Conservation (phyloP, 2,113 vertebrate genomes). For the Callaeas wilsoni region DNA sequence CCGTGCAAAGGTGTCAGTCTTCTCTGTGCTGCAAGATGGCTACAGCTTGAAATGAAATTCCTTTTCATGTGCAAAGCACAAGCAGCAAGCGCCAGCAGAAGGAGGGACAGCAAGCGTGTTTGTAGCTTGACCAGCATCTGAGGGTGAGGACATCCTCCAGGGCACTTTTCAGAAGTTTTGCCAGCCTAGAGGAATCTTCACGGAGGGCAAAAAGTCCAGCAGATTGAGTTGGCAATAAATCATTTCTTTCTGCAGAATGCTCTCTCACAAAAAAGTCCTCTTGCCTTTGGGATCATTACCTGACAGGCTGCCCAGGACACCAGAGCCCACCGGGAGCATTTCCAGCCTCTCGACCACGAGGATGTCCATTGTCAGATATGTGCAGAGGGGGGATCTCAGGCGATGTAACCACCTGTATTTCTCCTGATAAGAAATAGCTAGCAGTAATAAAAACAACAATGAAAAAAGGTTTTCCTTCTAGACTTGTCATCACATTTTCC, state of each 20-base stretch:
- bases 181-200: not conserved
- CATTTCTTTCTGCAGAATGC: not conserved
- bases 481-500: not conserved
- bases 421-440: not conserved
- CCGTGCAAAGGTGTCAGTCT: not conserved
- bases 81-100: not conserved
- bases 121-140: not conserved
- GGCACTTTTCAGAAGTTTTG: not conserved
- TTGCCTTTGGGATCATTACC: rapidly evolving
- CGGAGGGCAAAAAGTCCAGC: not conserved
- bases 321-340: not conserved
- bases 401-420: rapidly evolving
- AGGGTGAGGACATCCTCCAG: not conserved
- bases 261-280: not conserved
- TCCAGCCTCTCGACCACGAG: not conserved
- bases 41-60: not conserved
- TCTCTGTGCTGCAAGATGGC: not conserved
- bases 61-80: not conserved
- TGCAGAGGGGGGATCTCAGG: rapidly evolving
- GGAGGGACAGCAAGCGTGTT: not conserved
- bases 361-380: not conserved
- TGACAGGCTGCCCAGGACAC: not conserved
- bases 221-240: not conserved
- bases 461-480: not conserved
- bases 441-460: not conserved